These are phyloP conservation scores for Microctenopoma steveboyesi DNA, from an alignment of 2,797 vertebrate genomes.

Conservation along the genomic window DNA sequence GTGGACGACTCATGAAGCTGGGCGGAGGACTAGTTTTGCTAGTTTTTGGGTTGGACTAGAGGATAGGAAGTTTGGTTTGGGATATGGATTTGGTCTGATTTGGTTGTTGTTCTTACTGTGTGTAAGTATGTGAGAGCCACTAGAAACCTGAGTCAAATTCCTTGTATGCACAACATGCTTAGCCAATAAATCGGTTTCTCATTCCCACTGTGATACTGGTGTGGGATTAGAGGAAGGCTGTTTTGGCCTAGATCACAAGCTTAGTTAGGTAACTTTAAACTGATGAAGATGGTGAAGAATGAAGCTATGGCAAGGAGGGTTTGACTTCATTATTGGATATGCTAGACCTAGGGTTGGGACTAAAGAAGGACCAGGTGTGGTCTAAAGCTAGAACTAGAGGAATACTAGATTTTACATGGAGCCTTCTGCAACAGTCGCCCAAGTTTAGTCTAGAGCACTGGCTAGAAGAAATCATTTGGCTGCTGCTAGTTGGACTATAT, in stretches of 20 bases:
- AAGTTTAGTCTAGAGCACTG: not conserved
- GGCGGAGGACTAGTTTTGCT: not conserved
- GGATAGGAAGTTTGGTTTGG: not conserved
- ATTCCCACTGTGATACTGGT: too few relatives aligned
- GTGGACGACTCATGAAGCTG: constrained; percentile 18
- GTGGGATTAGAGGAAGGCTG: not conserved
- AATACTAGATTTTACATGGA: not conserved
- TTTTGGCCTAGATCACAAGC: not conserved
- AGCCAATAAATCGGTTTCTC: too few relatives aligned
- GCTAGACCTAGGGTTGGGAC: not conserved
- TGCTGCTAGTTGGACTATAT: too few relatives aligned
- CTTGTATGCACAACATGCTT: too few relatives aligned
- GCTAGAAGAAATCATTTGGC: too few relatives aligned
- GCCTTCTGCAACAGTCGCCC: not conserved
- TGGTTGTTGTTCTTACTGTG: too few relatives aligned
- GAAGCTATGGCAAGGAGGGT: not conserved
- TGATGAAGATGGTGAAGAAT: too few relatives aligned
- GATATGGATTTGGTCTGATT: not conserved
- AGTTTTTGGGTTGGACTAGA: not conserved
- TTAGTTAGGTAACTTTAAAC: too few relatives aligned
- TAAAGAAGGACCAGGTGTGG: not conserved
- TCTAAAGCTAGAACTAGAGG: not conserved
- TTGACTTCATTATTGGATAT: not conserved
- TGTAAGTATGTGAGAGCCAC: too few relatives aligned
- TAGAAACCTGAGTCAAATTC: too few relatives aligned